These are phyloP conservation scores for Drosophila kanapiae DNA, from an alignment of 1,140 invertebrate species.

Conservation along the genomic window DNA sequence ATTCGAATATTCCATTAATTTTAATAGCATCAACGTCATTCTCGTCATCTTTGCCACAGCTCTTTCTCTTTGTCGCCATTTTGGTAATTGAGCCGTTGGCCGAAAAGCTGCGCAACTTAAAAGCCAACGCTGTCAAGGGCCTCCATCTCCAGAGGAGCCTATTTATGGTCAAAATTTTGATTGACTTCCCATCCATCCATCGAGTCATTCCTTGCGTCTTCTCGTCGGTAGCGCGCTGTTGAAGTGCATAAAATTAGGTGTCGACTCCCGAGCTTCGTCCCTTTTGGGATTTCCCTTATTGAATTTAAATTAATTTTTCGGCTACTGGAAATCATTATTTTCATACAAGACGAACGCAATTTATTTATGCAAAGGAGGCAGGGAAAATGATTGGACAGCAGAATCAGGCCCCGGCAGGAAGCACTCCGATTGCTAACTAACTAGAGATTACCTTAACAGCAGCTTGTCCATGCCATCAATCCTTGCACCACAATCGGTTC, in stretches of 20 bases:
- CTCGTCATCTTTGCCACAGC: slow-evolving; percentile 20
- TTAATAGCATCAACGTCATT: slow-evolving; percentile 12
- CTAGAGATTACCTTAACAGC: slow-evolving; percentile 46
- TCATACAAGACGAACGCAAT: slow-evolving; percentile 33
- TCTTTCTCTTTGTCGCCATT: slow-evolving; percentile 64
- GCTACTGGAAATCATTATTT: slow-evolving; percentile 54
- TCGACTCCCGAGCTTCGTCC: slow-evolving; percentile 49
- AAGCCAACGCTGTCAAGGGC: not conserved
- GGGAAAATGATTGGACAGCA: slow-evolving; percentile 27
- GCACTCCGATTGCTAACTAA: slow-evolving; percentile 37
- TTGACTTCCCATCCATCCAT: slow-evolving; percentile 54
- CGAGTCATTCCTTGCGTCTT: slow-evolving; percentile 17
- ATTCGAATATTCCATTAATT: slow-evolving; percentile 54
- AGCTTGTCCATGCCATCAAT: slow-evolving; percentile 37
- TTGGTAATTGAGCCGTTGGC: slow-evolving; percentile 73
- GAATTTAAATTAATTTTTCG: slow-evolving; percentile 52
- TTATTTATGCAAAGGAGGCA: slow-evolving; percentile 53
- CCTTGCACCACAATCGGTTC: slow-evolving; percentile 31
- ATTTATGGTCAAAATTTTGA: slow-evolving; percentile 74
- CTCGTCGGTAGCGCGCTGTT: slow-evolving; percentile 47
- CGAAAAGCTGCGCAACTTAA: slow-evolving; percentile 19
- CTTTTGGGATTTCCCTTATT: slow-evolving; percentile 59
- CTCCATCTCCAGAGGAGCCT: slow-evolving; percentile 42
- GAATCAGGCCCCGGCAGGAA: slow-evolving; percentile 40
- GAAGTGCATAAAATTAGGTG: slow-evolving; percentile 66